Base-by-base conservation (phyloP, 2,888 invertebrate genomes). In the Dolomedes plantarius region DNA sequence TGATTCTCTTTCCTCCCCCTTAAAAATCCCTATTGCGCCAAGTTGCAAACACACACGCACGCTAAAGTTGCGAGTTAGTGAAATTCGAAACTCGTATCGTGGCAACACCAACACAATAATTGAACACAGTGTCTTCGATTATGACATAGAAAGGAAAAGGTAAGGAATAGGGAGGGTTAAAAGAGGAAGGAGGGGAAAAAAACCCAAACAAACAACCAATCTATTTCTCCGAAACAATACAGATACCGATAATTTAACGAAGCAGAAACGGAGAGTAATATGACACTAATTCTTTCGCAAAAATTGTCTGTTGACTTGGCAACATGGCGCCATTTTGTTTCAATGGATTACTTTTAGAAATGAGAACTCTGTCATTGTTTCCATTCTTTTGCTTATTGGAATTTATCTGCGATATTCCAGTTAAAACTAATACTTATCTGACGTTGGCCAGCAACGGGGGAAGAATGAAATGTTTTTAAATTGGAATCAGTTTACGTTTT, bases 221-320 rank as follows among this genome's bases (percentile, higher is more conserved):
- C 74, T 23, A 13, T 62, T 74, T 36, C 73, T 13, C 29, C 19
- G 5, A 23, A 65, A 71, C 73, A 39, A 62, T 56, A 71, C 36
- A 72, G 73, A 83, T 83, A 77, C 77, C 83, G 46, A 83, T 83
- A 83, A 83, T 77, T 83, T 83, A 83, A 83, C 83, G 83, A 83
- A 77, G 83, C 83, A 72, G 83, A 82, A 82, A 76, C 28, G 28
- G 11, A 73, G 31, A 31, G 36, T 83, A 83, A 83, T 77, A 72
- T 83, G 83, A 83, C 73, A 72, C 82, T 83, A 77, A 83, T 83
- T 82, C 76, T 50, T 36, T 27, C 36, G 71, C 36, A 77, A 83
- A 83, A 83, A 65, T 46, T 32, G 41, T 29, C 29, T 73, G 80
- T 80, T 73, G 80, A 81, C 81, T 81, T 68, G 74, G 81, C 56